Evolutionary conservation across 2,888 invertebrate species (phyloP).

Genomic region (Ctena decussata): DNA sequence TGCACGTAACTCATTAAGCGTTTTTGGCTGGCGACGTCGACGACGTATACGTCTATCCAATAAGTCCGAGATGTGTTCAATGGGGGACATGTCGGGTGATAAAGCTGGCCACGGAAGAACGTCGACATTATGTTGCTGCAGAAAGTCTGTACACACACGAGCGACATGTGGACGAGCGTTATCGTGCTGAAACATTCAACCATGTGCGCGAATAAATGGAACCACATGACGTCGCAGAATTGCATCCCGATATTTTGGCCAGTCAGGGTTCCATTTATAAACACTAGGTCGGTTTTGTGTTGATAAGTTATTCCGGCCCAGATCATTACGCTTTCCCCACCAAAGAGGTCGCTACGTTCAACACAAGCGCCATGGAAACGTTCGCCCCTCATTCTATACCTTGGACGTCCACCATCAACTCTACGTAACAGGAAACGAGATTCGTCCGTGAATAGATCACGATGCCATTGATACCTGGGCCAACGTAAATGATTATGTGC

Average conservation of each 20-base stretch:
- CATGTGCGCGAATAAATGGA: conserved; percentile 22
- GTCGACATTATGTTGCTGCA: not conserved
- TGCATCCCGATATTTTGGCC: conserved; percentile 32
- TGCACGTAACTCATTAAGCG: conserved; percentile 15
- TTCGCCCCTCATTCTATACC: not conserved
- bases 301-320: conserved; percentile 23
- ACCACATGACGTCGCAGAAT: conserved; percentile 39
- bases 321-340: conserved; percentile 45
- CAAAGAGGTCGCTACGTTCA: conserved; percentile 15
- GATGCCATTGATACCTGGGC: conserved; percentile 1
- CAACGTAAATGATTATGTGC: conserved; percentile 10
- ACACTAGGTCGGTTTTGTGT: conserved; percentile 18
- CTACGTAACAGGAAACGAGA: conserved; percentile 30
- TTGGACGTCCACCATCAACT: not conserved
- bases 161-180: conserved; percentile 6
- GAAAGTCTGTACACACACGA: conserved; percentile 27
- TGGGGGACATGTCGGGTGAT: not conserved
- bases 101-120: not conserved
- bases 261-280: conserved; percentile 22
- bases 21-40: conserved; percentile 28
- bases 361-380: conserved; percentile 6
- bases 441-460: conserved; percentile 38
- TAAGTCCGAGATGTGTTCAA: conserved; percentile 6
- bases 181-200: conserved; percentile 27
- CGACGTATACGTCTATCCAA: conserved; percentile 8